Conservation (phyloP, 2,888 invertebrate species). For the Lacanobia wlatinum region DNA sequence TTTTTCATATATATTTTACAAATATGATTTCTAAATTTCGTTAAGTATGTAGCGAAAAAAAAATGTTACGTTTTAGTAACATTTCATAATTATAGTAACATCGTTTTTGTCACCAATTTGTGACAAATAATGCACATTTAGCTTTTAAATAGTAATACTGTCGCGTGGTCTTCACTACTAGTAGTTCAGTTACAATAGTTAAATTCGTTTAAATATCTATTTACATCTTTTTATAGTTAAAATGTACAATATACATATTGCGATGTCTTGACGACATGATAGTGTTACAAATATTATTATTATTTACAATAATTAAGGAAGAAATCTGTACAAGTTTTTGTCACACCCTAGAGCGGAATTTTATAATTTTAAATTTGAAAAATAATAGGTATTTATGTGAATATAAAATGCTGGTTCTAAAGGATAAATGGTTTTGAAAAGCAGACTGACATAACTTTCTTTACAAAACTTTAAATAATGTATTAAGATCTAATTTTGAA, state of each 20-base stretch:
- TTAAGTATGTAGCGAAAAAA: background rate
- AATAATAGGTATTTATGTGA: constrained; percentile 11
- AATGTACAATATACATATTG: constrained; percentile 84
- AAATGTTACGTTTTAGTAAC: background rate
- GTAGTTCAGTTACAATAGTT: constrained; percentile 82
- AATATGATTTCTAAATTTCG: too few relatives aligned
- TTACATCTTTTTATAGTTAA: constrained; percentile 80
- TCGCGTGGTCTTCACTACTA: constrained; percentile 77
- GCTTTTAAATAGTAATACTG: constrained; percentile 48
- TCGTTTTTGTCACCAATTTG: constrained; percentile 6
- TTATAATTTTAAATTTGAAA: constrained; percentile 22
- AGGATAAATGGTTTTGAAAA: constrained; percentile 2
- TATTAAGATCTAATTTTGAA: background rate
- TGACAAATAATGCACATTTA: constrained; percentile 65
- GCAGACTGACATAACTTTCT: background rate
- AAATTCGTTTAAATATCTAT: constrained; percentile 90
- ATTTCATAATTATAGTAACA: background rate
- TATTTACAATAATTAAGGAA: constrained; percentile 71
- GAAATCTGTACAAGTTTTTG: constrained; percentile 59
- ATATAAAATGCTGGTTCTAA: constrained; percentile 1
- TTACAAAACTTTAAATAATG: background rate
- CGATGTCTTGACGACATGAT: constrained; percentile 70
- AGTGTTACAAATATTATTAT: constrained; percentile 50
- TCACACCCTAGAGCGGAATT: constrained; percentile 35
- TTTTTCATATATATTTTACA: background rate